Percentiles rank a stretch among this genome's conserved stretches.
Conservation (phyloP, 2,888 invertebrate species). For the Colostygia pectinataria region DNA sequence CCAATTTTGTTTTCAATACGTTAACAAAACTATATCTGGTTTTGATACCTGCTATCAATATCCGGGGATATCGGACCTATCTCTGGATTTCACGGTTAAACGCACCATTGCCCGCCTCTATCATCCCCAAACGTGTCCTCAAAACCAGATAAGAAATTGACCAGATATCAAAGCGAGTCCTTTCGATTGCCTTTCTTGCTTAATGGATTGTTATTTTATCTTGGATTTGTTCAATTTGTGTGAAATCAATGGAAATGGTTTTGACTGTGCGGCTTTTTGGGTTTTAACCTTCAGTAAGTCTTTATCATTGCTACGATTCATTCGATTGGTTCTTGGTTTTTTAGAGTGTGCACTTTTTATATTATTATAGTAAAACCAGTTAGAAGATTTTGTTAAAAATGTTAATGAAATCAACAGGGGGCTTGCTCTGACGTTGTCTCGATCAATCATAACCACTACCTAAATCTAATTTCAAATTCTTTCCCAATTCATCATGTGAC, state of each 20-base stretch:
- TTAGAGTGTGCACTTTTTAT: neutral
- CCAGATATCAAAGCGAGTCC: constrained; percentile 62
- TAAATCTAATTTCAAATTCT: constrained; percentile 26
- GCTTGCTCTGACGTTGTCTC: constrained; percentile 25
- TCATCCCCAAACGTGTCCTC: constrained; percentile 62
- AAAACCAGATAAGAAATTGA: constrained; percentile 74
- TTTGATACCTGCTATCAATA: constrained; percentile 76
- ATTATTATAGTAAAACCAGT: neutral
- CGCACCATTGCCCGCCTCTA: constrained; percentile 70
- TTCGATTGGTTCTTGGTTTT: constrained; percentile 1
- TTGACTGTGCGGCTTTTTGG: constrained; percentile 25
- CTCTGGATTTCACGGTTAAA: constrained; percentile 78
- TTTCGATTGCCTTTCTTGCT: constrained; percentile 47
- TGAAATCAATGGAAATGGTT: constrained; percentile 36
- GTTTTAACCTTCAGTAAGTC: constrained; percentile 1
- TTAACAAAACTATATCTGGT: constrained; percentile 67
- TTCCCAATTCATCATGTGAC: constrained; percentile 38
- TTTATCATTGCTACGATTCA: constrained; percentile 9
- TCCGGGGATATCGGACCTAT: constrained; percentile 70
- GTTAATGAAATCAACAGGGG: constrained; percentile 31
- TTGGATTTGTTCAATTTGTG: constrained; percentile 37
- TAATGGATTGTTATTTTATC: constrained; percentile 47
- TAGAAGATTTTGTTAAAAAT: constrained; percentile 4
- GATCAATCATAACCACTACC: constrained; percentile 36
- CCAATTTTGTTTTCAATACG: constrained; percentile 55